A percentile compares a stretch with the other conserved stretches of the same genome.
Conservation (phyloP, 2,113 vertebrate genomes). For the Nettapus auritus region DNA sequence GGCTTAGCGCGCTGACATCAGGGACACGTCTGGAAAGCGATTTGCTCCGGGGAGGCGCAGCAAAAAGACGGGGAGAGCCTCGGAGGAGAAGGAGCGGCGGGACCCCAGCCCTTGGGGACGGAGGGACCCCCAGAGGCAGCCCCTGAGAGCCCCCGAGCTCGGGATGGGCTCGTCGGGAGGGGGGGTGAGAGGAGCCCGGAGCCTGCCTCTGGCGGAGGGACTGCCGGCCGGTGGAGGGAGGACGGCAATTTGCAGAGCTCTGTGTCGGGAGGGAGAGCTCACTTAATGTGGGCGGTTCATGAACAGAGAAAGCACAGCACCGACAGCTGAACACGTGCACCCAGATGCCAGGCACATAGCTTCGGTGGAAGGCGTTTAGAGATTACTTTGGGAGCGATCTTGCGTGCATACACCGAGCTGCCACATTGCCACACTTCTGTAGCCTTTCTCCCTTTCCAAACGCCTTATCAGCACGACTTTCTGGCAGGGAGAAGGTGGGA, state of each 20-base stretch:
- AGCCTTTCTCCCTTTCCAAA: background rate
- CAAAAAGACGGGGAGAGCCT: background rate
- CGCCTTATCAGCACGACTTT: background rate
- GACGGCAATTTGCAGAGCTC: background rate
- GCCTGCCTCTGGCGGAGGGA: too few relatives aligned
- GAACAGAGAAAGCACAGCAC: background rate
- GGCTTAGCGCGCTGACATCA: constrained; percentile 52
- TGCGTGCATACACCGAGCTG: background rate
- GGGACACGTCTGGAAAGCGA: constrained; percentile 19
- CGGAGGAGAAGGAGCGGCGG: too few relatives aligned
- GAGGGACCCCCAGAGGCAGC: too few relatives aligned
- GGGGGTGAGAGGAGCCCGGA: too few relatives aligned
- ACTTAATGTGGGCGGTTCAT: background rate
- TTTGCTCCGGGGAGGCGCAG: background rate
- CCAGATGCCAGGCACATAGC: background rate
- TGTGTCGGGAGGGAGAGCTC: background rate
- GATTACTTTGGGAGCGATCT: background rate
- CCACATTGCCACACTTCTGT: background rate
- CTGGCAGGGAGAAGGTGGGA: background rate
- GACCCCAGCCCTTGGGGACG: too few relatives aligned
- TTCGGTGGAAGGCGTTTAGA: background rate
- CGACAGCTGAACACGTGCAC: background rate
- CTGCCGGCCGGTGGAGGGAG: too few relatives aligned
- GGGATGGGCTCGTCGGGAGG: too few relatives aligned
- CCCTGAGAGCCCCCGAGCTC: too few relatives aligned